phyloP scores from a whole-genome alignment of 2,888 invertebrate species.

The Epirrhoe tristata region DNA sequence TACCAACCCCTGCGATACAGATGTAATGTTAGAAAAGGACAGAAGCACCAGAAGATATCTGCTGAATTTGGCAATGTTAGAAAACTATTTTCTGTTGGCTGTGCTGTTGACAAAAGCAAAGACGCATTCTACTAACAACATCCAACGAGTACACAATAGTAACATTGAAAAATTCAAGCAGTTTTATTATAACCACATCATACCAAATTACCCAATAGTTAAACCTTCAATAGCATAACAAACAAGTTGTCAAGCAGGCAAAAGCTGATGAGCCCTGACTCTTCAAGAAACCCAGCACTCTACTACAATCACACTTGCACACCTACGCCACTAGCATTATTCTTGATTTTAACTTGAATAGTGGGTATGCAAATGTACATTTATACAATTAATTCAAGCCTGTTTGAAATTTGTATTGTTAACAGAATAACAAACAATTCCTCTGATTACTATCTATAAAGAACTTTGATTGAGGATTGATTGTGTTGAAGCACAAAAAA shows the following conservation, averaged over 20 bases:
- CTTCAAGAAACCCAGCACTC: not conserved
- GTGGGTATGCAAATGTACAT: not conserved
- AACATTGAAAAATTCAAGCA: not conserved
- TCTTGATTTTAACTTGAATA: not conserved
- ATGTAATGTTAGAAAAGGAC: not conserved
- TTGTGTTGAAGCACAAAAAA: no score
- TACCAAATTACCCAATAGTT: not conserved
- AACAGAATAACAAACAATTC: no score
- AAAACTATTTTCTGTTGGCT: not conserved
- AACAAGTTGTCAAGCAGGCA: not conserved
- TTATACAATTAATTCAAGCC: not conserved
- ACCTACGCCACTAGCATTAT: not conserved
- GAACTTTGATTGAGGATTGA: no score
- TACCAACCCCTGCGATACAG: conserved; percentile 90
- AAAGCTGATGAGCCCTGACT: not conserved
- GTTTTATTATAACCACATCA: not conserved
- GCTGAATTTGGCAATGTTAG: not conserved
- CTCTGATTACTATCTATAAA: no score
- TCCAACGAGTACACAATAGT: not conserved
- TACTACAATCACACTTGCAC: not conserved
- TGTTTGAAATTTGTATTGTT: not conserved
- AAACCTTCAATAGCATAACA: not conserved
- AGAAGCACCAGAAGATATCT: not conserved
- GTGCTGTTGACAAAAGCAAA: no score
- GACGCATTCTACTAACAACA: no score